Conservation (phyloP, 1,140 invertebrate genomes). For the Drosophila jambulina region DNA sequence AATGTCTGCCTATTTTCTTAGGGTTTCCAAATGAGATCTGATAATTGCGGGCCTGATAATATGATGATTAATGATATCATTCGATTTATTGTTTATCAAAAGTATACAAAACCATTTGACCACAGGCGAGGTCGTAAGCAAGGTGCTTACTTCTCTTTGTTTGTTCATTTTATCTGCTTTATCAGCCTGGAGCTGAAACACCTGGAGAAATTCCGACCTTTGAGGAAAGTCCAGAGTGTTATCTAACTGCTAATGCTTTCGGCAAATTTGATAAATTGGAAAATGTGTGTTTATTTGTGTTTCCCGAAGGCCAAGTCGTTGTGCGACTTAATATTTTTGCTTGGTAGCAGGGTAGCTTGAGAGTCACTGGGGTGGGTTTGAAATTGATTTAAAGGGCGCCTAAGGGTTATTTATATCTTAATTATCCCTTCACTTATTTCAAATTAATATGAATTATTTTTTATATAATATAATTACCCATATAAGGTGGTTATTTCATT, state of each 20-base stretch:
- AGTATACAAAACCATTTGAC: background rate
- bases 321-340: background rate
- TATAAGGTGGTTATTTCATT: too few relatives aligned
- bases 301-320: background rate
- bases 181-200: background rate
- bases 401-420: too few relatives aligned
- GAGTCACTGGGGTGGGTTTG: background rate
- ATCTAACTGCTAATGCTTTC: background rate
- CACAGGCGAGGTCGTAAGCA: background rate
- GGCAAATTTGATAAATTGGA: constrained; percentile 3
- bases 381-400: background rate
- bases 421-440: background rate
- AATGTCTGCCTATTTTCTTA: background rate
- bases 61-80: background rate
- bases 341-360: background rate
- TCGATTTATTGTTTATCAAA: constrained; percentile 5
- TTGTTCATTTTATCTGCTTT: constrained; percentile 5
- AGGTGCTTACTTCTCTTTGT: constrained; percentile 4
- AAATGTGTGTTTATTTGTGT: constrained; percentile 4
- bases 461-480: background rate
- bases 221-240: constrained; percentile 1
- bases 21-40: background rate
- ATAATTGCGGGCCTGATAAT: background rate
- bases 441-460: background rate
- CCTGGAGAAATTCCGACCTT: background rate